A percentile compares a stretch with the other conserved stretches of the same genome.
These are phyloP conservation scores for Drosophila asahinai DNA, from an alignment of 1,140 invertebrate species.

Conservation along the genomic window DNA sequence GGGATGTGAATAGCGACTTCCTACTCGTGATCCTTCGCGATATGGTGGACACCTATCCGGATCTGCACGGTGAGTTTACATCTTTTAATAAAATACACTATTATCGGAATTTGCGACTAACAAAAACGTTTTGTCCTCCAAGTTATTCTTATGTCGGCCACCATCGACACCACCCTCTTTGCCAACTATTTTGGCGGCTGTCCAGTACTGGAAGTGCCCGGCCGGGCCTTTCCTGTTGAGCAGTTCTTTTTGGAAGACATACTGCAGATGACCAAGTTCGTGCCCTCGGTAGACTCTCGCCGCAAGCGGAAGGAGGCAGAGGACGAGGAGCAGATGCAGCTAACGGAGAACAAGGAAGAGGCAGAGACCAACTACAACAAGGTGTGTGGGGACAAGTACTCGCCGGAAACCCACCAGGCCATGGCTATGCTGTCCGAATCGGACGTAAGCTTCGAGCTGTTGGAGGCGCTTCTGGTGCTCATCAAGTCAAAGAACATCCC, in stretches of 20 bases:
- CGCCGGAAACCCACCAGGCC: constrained; percentile 88
- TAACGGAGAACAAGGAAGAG: constrained; percentile 86
- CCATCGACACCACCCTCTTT: constrained; percentile 96
- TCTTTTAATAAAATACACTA: too few species aligned
- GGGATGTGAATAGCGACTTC: constrained; percentile 98
- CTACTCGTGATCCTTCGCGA: constrained; percentile 96
- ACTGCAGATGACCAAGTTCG: constrained; percentile 92
- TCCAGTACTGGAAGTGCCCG: constrained; percentile 91
- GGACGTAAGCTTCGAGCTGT: constrained; percentile 96
- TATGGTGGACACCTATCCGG: constrained; percentile 95
- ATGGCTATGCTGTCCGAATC: constrained; percentile 92
- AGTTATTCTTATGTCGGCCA: constrained; percentile 98
- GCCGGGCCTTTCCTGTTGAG: constrained; percentile 92
- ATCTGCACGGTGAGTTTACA: constrained; percentile 88
- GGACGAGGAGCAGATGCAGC: constrained; percentile 87
- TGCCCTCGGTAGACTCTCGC: constrained; percentile 89
- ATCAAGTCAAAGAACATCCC: constrained; percentile 90
- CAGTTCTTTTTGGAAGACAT: constrained; percentile 97
- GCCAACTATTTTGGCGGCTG: constrained; percentile 96
- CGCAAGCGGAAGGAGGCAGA: constrained; percentile 90
- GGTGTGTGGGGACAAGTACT: constrained; percentile 86
- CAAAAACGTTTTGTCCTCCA: not conserved
- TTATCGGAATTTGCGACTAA: not conserved
- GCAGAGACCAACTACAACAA: constrained; percentile 93
- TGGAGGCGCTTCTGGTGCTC: constrained; percentile 92